Percentiles rank a stretch among this genome's conserved stretches.
Conservation (phyloP, 2,888 invertebrate genomes). For the Thera obeliscata region DNA sequence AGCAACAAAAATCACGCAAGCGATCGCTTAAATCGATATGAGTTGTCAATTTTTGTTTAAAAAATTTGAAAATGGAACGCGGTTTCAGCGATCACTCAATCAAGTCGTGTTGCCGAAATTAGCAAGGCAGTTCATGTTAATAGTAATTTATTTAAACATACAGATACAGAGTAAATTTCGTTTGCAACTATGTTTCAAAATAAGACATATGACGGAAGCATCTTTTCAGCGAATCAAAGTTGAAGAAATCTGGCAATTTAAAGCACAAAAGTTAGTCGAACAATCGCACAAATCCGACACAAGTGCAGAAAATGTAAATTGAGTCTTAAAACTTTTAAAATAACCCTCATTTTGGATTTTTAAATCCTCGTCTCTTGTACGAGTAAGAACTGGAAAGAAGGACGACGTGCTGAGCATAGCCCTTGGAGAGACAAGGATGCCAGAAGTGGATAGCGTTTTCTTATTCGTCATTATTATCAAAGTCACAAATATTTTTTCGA, state of each 20-base stretch:
- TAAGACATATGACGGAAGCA: not conserved
- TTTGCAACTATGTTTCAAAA: not conserved
- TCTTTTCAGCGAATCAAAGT: not conserved
- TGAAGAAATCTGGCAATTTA: slow-evolving; percentile 25
- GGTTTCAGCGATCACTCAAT: too few relatives aligned
- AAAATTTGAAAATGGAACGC: too few relatives aligned
- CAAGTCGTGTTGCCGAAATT: too few relatives aligned
- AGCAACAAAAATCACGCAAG: too few relatives aligned
- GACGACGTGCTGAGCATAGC: slow-evolving; percentile 58
- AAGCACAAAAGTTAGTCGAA: slow-evolving; percentile 29
- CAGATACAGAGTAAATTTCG: too few relatives aligned
- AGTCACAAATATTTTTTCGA: too few relatives aligned
- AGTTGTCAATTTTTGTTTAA: too few relatives aligned
- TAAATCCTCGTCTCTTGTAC: slow-evolving; percentile 54
- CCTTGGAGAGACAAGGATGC: not conserved
- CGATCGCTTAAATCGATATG: too few relatives aligned
- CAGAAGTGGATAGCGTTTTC: not conserved
- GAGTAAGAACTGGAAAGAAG: slow-evolving; percentile 66
- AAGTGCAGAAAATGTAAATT: slow-evolving; percentile 51
- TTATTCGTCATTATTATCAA: not conserved
- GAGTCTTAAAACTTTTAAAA: slow-evolving; percentile 53
- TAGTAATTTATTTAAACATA: too few relatives aligned
- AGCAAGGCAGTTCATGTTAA: too few relatives aligned
- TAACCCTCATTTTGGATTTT: slow-evolving; percentile 61
- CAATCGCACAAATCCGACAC: slow-evolving; percentile 45